Conservation (phyloP, 1,140 invertebrate genomes). For the Trichonephila clavata region DNA sequence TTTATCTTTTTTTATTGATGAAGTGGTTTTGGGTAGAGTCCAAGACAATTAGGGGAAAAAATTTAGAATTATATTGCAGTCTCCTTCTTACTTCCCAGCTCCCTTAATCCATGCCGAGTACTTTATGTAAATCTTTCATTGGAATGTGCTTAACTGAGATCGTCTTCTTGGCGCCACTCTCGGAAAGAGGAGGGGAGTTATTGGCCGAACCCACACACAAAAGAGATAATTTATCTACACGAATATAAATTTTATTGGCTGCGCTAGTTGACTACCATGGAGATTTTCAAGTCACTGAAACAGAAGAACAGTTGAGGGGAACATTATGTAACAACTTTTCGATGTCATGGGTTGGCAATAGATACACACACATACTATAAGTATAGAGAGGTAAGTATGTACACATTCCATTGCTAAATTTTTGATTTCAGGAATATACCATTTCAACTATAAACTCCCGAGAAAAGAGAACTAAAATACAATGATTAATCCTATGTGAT, state of each 20-base stretch:
- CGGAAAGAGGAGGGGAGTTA: slow-evolving; percentile 8
- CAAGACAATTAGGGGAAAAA: slow-evolving; percentile 12
- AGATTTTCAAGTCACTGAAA: slow-evolving; percentile 18
- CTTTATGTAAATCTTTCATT: slow-evolving; percentile 36
- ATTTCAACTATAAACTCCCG: no score
- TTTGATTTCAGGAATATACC: no score
- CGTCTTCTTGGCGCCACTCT: slow-evolving; percentile 20
- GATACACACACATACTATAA: not conserved
- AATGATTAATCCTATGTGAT: no score
- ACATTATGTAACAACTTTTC: slow-evolving; percentile 10
- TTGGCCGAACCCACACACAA: slow-evolving; percentile 13
- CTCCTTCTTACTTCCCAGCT: not conserved
- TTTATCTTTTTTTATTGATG: slow-evolving; percentile 30
- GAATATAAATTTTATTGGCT: slow-evolving; percentile 41
- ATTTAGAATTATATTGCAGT: not conserved
- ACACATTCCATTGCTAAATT: not conserved
- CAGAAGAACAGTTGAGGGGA: not conserved
- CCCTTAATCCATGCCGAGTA: slow-evolving; percentile 12
- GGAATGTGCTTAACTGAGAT: slow-evolving; percentile 40
- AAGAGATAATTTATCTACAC: slow-evolving; percentile 35
- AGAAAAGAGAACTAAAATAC: no score
- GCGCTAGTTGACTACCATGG: not conserved
- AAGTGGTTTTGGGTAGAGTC: slow-evolving; percentile 32
- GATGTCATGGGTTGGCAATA: not conserved
- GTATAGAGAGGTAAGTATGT: not conserved